phyloP scores from a whole-genome alignment of 2,113 vertebrate species.

The Tor tambroides region DNA sequence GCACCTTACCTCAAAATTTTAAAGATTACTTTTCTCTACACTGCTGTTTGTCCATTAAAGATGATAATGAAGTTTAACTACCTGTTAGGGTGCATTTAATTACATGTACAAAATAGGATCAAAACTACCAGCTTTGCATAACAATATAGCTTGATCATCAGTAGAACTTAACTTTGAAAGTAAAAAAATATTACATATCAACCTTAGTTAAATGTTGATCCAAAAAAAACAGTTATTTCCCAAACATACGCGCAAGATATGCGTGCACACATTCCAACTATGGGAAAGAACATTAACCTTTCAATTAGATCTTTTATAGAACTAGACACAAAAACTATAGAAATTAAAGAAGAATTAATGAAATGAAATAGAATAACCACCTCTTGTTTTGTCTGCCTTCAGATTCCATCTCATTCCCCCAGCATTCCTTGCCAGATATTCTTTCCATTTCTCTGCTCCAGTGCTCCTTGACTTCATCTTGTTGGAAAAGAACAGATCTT shows the following conservation, averaged over 20 bases:
- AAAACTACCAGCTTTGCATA: constrained; percentile 32
- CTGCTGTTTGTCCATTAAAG: constrained; percentile 24
- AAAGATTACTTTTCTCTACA: constrained; percentile 24
- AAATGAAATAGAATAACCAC: constrained; percentile 76
- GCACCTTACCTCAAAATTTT: neutral
- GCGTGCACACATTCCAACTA: constrained; percentile 57
- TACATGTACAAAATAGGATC: constrained; percentile 10
- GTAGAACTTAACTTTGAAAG: constrained; percentile 4
- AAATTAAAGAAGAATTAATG: constrained; percentile 59
- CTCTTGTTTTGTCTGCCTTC: constrained; percentile 77
- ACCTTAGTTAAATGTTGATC: constrained; percentile 1
- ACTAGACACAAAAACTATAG: constrained; percentile 4
- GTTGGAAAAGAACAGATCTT: constrained; percentile 17
- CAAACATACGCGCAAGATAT: constrained; percentile 5
- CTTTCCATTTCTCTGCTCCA: constrained; percentile 33
- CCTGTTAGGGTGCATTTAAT: neutral
- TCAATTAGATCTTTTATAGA: neutral
- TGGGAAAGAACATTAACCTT: constrained; percentile 30
- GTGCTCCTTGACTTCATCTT: constrained; percentile 17
- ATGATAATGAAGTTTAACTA: neutral
- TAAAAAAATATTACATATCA: constrained; percentile 36
- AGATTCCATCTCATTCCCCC: constrained; percentile 46
- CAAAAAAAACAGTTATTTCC: constrained; percentile 8
- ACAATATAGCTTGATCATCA: constrained; percentile 31
- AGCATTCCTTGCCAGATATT: constrained; percentile 34